Percentiles rank a stretch among this genome's conserved stretches.
Evolutionary conservation across 2,888 invertebrate genomes (phyloP).

Genomic region (Lochmaea capreae): DNA sequence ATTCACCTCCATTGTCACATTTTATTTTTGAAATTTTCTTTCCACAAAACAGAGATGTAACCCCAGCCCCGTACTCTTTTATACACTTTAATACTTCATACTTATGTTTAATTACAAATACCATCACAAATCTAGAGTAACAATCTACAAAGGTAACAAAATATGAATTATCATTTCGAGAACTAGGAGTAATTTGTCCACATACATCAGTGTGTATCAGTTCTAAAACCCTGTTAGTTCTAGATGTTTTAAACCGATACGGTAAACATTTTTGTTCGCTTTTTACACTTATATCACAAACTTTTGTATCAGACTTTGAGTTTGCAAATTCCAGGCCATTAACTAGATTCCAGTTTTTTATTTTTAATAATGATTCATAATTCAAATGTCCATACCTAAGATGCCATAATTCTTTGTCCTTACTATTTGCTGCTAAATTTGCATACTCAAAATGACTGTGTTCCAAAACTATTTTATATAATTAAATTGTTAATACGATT

Average conservation of each 20-base stretch:
- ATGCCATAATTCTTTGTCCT: no score
- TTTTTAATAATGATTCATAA: no score
- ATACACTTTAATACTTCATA: conserved; percentile 21
- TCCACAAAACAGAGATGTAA: conserved; percentile 19
- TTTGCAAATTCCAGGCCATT: no score
- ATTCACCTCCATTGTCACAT: conserved; percentile 29
- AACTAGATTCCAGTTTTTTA: no score
- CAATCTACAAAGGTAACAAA: conserved; percentile 27
- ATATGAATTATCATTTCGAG: no score
- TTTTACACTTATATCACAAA: not conserved
- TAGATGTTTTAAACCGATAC: not conserved
- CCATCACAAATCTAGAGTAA: conserved; percentile 28
- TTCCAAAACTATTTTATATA: no score
- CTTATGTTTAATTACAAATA: conserved; percentile 24
- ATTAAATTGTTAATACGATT: no score
- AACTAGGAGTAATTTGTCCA: conserved; percentile 6
- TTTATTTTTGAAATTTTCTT: conserved; percentile 17
- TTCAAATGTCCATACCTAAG: no score
- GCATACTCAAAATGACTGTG: no score
- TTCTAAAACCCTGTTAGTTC: conserved; percentile 13
- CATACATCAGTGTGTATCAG: conserved; percentile 12
- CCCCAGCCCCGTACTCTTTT: conserved; percentile 20
- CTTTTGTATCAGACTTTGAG: not conserved
- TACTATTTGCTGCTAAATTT: no score
- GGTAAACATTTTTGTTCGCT: not conserved